phyloP scores from a whole-genome alignment of 2,113 vertebrate species.

The Empidonax traillii region DNA sequence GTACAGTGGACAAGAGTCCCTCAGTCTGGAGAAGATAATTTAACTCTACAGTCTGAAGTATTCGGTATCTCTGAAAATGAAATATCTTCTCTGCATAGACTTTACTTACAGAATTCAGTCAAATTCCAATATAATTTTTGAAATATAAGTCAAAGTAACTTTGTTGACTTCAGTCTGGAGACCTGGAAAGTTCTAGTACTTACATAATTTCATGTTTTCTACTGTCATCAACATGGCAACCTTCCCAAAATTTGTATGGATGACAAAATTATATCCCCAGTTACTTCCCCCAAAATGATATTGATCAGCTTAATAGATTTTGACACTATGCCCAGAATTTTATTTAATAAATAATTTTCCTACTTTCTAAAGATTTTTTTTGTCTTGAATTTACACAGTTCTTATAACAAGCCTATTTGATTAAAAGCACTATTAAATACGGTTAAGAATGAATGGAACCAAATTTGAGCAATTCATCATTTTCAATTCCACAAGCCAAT shows the following conservation, averaged over 20 bases:
- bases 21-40: neutral
- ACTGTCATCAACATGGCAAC: neutral
- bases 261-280: neutral
- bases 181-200: neutral
- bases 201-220: neutral
- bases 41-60: neutral
- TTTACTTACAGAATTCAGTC: neutral
- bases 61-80: neutral
- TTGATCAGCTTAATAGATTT: conserved; percentile 33
- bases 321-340: conserved; percentile 6
- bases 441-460: conserved; percentile 18
- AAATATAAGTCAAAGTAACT: neutral
- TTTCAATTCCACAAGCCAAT: conserved; percentile 35
- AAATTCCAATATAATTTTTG: neutral
- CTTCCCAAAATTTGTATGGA: neutral
- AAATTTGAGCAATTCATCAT: conserved; percentile 30
- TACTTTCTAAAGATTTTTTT: neutral
- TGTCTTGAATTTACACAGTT: neutral
- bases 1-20: neutral
- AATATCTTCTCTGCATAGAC: neutral
- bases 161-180: neutral
- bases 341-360: conserved; percentile 38
- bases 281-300: neutral
- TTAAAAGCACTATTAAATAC: conserved; percentile 34
- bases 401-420: conserved; percentile 28